Conservation (phyloP, 2,888 invertebrate genomes). For the Unio pictorum region DNA sequence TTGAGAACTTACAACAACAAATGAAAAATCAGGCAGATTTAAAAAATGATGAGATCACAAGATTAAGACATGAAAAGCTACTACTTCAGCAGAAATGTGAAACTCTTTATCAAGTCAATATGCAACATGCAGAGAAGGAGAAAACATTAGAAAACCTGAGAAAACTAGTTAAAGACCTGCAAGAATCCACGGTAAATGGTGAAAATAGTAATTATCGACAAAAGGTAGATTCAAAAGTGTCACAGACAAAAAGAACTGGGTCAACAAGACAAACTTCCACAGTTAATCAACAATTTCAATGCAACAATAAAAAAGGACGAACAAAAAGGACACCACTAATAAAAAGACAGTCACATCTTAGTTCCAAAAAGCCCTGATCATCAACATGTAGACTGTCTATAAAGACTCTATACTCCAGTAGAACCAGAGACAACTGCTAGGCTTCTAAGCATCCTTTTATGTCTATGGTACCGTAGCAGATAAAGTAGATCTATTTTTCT, state of each 20-base stretch:
- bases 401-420: too few species aligned
- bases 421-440: too few species aligned
- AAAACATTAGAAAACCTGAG: conserved; percentile 43
- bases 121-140: conserved; percentile 48
- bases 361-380: too few species aligned
- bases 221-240: conserved; percentile 3
- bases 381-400: too few species aligned
- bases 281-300: too few species aligned
- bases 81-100: conserved; percentile 26
- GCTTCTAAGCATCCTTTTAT: too few species aligned
- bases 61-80: conserved; percentile 31
- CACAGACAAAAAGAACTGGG: neutral
- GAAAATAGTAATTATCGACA: conserved; percentile 25
- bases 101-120: conserved; percentile 23
- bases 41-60: conserved; percentile 29
- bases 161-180: conserved; percentile 39
- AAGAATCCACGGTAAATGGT: conserved; percentile 21
- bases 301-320: too few species aligned
- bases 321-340: too few species aligned
- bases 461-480: too few species aligned
- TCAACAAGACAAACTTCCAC: too few species aligned
- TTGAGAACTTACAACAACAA: conserved; percentile 35
- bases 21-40: conserved; percentile 35
- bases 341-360: too few species aligned
- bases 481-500: too few species aligned